Conservation (phyloP, 2,888 invertebrate species). For the Dinocampus coccinellae region DNA sequence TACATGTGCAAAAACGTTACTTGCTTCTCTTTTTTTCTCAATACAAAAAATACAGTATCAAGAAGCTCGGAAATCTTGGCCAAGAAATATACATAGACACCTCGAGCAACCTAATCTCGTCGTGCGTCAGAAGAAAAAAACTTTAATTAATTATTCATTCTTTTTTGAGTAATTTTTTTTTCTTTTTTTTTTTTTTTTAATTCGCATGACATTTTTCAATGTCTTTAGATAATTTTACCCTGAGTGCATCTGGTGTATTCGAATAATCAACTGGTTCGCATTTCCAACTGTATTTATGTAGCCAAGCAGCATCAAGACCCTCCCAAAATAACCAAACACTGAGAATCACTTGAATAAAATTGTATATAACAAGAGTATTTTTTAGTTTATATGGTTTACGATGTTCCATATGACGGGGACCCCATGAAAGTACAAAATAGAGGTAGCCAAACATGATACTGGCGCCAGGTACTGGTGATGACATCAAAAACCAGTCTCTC, state of each 20-base stretch:
- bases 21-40: constrained; percentile 91
- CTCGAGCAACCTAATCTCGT: constrained; percentile 74
- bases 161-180: no score
- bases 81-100: constrained; percentile 87
- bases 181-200: no score
- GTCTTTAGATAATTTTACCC: constrained; percentile 73
- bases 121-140: constrained; percentile 9
- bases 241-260: constrained; percentile 79
- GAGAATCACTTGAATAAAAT: constrained; percentile 87
- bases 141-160: constrained; percentile 3
- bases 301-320: constrained; percentile 84
- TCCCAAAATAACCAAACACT: constrained; percentile 86
- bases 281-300: constrained; percentile 86
- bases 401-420: constrained; percentile 89
- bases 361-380: constrained; percentile 85
- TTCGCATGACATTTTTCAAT: no score
- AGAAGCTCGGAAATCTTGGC: constrained; percentile 92
- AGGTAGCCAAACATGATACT: constrained; percentile 78
- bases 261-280: constrained; percentile 94
- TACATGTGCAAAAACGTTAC: constrained; percentile 92
- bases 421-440: constrained; percentile 82
- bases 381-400: constrained; percentile 87
- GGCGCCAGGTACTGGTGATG: constrained; percentile 78
- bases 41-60: constrained; percentile 93
- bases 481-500: constrained; percentile 81